Evolutionary conservation across 2,113 vertebrate species (phyloP), one percentile per base, ranked within the genome.

Genomic region (Asarcornis scutulata): DNA sequence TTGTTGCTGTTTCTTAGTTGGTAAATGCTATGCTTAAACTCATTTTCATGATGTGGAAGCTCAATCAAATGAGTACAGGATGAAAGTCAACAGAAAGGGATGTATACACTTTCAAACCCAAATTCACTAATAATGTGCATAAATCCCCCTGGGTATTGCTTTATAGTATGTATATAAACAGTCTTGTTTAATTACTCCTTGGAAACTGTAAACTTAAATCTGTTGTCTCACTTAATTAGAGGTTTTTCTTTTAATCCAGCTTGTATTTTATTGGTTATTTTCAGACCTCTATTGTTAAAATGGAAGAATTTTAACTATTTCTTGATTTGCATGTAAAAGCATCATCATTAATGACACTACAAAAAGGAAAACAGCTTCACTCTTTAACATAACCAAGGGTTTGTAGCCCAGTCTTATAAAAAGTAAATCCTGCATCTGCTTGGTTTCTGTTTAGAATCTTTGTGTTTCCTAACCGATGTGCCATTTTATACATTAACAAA

Each of bases 251-350:
- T 73, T 40, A 75, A 89, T 78, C 40, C 18, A 74, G 13, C 20
- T 63, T 86, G 42, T 68, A 75, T 79, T 86, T 84, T 84, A 66
- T 34, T 88, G 22, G 21, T n/a, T 93, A 62, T 83, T 94, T 92
- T 38, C 31, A 71, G 36, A 80, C 21, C 38, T 78, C 48, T 79
- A 32, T 74, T 80, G 52, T 72, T 87, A 72, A 89, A 55, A 68
- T 36, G 18, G 32, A 3, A 83, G 50, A 75, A 85, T 17, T 86
- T 82, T 92, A 96, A 86, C 94, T 94, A 83, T 93, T 84, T 93
- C 44, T 87, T 88, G 22, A 44, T 93, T 83, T 87, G 25, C 72
- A 77, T 86, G 55, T 50, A 78, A 96, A 93, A 95, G 22, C 38
- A 89, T 50, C n/a, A 81, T 78, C 62, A 74, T 64, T 95, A 86